Evolutionary conservation across 2,113 vertebrate species (phyloP), one percentile per base, ranked within the genome.

Genomic region (Cavia aperea): DNA sequence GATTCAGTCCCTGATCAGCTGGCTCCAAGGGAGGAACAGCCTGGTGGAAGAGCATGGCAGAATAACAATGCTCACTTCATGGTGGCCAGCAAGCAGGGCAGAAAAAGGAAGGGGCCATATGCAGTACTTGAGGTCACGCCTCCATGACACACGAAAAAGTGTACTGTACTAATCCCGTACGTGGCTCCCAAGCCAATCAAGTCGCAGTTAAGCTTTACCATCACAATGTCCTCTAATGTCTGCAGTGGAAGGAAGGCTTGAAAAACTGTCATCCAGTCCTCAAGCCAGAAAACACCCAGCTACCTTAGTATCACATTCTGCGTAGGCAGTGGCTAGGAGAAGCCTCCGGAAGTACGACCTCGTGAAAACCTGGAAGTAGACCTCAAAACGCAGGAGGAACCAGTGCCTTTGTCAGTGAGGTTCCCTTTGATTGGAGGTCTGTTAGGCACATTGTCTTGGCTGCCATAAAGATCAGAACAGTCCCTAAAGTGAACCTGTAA

Each of bases 291-390:
- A 58, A n/a, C 19, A 68, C 51, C 14, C 7, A n/a, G 11, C 31
- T 77, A 3, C 2, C 4, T 79, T 4, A 4, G 31, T 36, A 46
- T 29, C 13, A 4, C 63, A 14, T 39, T 51, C 33, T 43, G 58
- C 8, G 68, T 2, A 12, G 56, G 65, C 23, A 3, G 0, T 5
- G 6, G 31, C 18, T 31, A 0, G 19, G 36, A 31, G 31, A 75
- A 2, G 12, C 70, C 15, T 7, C 4, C 19, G 14, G 7, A 79
- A n/a, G 49, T 6, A 0, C 29, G 72, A 39, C 21, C 2, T 88
- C 63, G 18, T 31, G 70, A 84, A 39, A 66, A 39, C 63, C 1
- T 3, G 65, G 21, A 0, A 23, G 29, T 15, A n/a, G 72, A 23
- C 54, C 72, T 91, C 87, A 46, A 75, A 70, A n/a, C 12, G 7